Evolutionary conservation across 2,113 vertebrate species (phyloP), one percentile per base, ranked within the genome.

Genomic region (Uropsilus gracilis): DNA sequence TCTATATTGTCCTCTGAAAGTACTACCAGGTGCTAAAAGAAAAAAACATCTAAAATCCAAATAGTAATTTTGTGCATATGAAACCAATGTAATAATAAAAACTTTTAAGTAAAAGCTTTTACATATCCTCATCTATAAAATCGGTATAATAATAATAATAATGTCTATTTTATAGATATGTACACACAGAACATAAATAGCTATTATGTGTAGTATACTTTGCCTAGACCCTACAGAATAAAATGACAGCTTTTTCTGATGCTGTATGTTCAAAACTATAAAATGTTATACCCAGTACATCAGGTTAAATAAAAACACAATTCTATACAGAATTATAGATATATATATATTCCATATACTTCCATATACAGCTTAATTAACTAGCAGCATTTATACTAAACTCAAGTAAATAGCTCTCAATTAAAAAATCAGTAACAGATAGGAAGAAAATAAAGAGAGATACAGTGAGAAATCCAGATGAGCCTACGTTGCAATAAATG

Each of bases 341-440:
- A 14, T 48, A 5, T 16, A 78, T 68, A 89, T 55, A 55, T 55
- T n/a, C 28, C 8, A 59, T 9, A 32, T 10, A 64, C 8, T 8
- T 32, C 5, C 9, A 14, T 64, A n/a, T 9, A 32, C 9, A 88
- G 37, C 61, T 81, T 92, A 66, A 89, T 86, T 94, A 42, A 86
- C 81, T 76, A 16, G 32, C 85, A 69, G 44, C 20, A 82, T 73
- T 80, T 88, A 53, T 61, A n/a, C 20, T 37, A 92, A 86, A 95
- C 26, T 22, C 30, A 66, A 42, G 69, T n/a, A 92, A 77, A 72
- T 30, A 53, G 39, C 46, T n/a, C 71, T 88, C 59, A 92, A 77
- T 84, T 63, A 96, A 26, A 71, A 92, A 95, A 92, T 46, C 81
- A 90, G 32, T 39, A n/a, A 64, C 5, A 53, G n/a, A 7, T 34